phyloP scores from a whole-genome alignment of 30 jellyfish, hydroid and myxozoan species.

The Turritopsis dohrnii region DNA sequence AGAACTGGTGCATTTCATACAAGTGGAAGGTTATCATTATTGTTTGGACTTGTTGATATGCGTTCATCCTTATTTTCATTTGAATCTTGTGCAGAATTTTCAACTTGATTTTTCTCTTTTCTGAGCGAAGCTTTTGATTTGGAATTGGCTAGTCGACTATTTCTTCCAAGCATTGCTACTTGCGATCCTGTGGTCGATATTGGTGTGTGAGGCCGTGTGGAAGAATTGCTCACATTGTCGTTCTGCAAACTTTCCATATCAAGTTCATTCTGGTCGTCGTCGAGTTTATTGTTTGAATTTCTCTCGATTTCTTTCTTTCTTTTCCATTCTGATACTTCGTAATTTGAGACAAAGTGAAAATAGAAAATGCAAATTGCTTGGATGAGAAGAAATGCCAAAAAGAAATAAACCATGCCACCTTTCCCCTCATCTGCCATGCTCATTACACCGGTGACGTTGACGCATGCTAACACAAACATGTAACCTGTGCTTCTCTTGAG shows the following conservation, averaged over 20 bases:
- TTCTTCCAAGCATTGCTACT: background rate
- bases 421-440: conserved; percentile 21
- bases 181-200: background rate
- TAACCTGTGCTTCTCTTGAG: conserved; percentile 25
- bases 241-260: too few relatives aligned
- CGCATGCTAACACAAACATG: conserved; percentile 23
- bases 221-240: too few relatives aligned
- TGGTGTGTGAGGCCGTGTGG: background rate
- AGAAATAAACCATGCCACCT: background rate
- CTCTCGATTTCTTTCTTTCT: background rate
- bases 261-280: background rate
- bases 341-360: conserved; percentile 15
- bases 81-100: background rate
- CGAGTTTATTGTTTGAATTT: background rate
- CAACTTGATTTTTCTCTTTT: background rate
- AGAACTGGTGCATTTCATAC: background rate
- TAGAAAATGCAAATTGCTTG: conserved; percentile 30
- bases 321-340: conserved; percentile 21
- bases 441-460: conserved; percentile 21
- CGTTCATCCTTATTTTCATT: background rate
- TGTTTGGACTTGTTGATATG: background rate
- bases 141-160: background rate
- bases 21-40: background rate
- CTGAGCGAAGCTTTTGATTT: background rate
- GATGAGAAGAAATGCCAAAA: conserved; percentile 23